A percentile compares a stretch with the other conserved stretches of the same genome.
These are phyloP conservation scores for Ailurus styani DNA, from an alignment of 2,113 vertebrate species.

Conservation along the genomic window DNA sequence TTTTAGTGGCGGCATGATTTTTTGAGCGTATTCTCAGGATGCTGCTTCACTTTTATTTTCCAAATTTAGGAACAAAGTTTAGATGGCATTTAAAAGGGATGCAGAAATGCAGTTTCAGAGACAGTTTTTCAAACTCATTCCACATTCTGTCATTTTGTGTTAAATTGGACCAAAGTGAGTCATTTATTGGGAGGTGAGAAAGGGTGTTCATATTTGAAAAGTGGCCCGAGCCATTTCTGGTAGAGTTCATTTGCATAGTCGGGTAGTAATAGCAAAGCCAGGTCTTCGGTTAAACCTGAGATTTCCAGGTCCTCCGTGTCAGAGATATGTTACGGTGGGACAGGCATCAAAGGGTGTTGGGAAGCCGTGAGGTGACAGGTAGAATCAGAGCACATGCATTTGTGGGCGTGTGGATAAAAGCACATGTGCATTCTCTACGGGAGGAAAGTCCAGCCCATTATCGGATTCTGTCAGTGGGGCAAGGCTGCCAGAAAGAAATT, in stretches of 20 bases:
- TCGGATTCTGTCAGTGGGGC: background rate
- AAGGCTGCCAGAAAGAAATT: background rate
- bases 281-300: background rate
- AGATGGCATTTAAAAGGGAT: background rate
- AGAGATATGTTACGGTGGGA: background rate
- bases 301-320: background rate
- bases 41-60: background rate
- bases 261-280: background rate
- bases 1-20: background rate
- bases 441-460: background rate
- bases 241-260: background rate
- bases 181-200: background rate
- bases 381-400: accelerated
- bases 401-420: background rate
- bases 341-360: background rate
- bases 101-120: background rate
- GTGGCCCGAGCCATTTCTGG: background rate
- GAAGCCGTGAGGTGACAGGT: background rate
- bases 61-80: background rate
- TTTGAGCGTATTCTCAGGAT: background rate
- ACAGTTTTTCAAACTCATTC: background rate
- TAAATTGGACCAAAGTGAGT: slow-evolving; percentile 4
- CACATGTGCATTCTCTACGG: accelerated
- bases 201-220: background rate
- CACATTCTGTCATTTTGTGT: slow-evolving; percentile 7